Evolutionary conservation across 1,140 invertebrate genomes (phyloP).

Genomic region (Sitobion miscanthi): DNA sequence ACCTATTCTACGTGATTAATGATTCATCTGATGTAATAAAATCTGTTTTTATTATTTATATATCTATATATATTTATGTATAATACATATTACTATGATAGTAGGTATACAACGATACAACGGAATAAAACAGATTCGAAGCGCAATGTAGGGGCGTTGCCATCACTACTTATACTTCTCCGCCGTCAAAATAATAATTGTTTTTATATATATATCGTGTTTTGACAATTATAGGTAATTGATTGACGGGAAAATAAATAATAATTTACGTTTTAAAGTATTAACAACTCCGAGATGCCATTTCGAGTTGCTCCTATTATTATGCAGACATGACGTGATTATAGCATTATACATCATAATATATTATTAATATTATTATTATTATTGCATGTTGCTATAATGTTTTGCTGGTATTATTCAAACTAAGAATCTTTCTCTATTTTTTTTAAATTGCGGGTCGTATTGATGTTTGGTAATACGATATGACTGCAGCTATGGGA

Average conservation of each 20-base stretch:
- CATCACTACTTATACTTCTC: neutral
- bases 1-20: neutral
- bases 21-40: neutral
- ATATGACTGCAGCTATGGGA: neutral
- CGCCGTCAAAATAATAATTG: neutral
- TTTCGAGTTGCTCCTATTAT: neutral
- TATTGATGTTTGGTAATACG: neutral
- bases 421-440: neutral
- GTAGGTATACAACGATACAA: too few relatives aligned
- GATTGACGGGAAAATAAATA: neutral
- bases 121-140: neutral
- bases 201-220: neutral
- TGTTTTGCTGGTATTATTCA: neutral
- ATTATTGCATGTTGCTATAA: neutral
- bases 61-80: neutral
- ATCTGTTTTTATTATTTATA: conserved; percentile 1
- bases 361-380: too few relatives aligned
- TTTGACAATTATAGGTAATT: neutral
- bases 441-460: neutral
- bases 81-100: too few relatives aligned
- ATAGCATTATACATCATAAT: too few relatives aligned
- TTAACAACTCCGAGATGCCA: neutral
- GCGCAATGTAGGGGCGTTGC: neutral
- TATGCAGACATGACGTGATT: neutral
- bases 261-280: too few relatives aligned